phyloP scores from a whole-genome alignment of 2,113 vertebrate genomes.

The Oplegnathus fasciatus region DNA sequence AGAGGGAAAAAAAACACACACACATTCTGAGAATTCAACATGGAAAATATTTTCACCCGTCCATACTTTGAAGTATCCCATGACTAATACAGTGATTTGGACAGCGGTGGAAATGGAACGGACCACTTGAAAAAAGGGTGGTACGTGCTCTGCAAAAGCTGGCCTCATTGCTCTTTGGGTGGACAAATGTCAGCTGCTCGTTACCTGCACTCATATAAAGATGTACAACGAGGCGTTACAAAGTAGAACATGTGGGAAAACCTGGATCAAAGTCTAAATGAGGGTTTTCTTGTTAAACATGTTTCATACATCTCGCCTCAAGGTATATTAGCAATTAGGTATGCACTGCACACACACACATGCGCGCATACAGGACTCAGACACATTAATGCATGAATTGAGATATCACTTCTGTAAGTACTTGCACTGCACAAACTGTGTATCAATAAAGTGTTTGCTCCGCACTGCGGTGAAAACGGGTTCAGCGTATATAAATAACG shows the following conservation, averaged over 20 bases:
- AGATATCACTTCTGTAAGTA: conserved; percentile 11
- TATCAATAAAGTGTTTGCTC: conserved; percentile 45
- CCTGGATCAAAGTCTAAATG: conserved; percentile 56
- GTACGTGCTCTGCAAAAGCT: conserved; percentile 53
- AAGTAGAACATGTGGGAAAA: conserved; percentile 22
- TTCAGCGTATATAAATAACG: conserved; percentile 61
- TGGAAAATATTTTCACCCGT: conserved; percentile 53
- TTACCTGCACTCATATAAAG: not conserved
- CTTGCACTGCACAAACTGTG: conserved; percentile 17
- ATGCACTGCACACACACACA: conserved; percentile 28
- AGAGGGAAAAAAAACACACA: conserved; percentile 43
- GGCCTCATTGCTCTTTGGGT: conserved; percentile 40
- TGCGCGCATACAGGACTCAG: not conserved
- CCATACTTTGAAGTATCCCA: conserved; percentile 77
- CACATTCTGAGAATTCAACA: conserved; percentile 67
- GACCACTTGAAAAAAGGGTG: conserved; percentile 62
- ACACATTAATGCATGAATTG: conserved; percentile 26
- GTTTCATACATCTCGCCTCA: conserved; percentile 56
- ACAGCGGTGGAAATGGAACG: conserved; percentile 63
- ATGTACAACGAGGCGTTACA: conserved; percentile 26
- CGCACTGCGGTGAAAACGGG: conserved; percentile 43
- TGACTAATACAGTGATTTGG: conserved; percentile 77
- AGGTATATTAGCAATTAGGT: conserved; percentile 57
- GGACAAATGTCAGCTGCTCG: conserved; percentile 48
- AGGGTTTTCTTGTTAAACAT: conserved; percentile 58